Percentiles rank a stretch among this genome's conserved stretches.
These are phyloP conservation scores for Ochropleura plecta DNA, from an alignment of 2,888 invertebrate genomes.

Conservation along the genomic window DNA sequence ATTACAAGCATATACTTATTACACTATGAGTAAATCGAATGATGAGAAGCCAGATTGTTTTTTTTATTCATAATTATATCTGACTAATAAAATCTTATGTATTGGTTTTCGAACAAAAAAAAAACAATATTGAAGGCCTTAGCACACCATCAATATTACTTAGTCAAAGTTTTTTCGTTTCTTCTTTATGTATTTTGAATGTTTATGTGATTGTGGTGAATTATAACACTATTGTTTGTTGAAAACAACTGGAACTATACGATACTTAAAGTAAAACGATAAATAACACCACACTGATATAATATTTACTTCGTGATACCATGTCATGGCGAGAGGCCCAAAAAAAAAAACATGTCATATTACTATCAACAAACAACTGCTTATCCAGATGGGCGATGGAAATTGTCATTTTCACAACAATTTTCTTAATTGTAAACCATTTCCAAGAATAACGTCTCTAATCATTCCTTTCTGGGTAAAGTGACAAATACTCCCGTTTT, in stretches of 20 bases:
- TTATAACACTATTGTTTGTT: neutral
- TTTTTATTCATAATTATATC: neutral
- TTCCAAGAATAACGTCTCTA: too few relatives aligned
- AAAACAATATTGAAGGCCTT: neutral
- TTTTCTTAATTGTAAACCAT: too few relatives aligned
- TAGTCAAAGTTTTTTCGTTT: neutral
- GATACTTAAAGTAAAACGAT: neutral
- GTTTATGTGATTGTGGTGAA: neutral
- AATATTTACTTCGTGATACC: neutral
- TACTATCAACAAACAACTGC: slow-evolving; percentile 13
- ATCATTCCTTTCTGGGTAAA: too few relatives aligned
- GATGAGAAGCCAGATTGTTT: neutral
- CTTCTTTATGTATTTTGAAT: neutral
- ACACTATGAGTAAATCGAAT: neutral
- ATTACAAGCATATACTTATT: too few relatives aligned
- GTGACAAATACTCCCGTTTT: too few relatives aligned
- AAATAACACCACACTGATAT: neutral
- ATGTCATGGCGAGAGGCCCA: too few relatives aligned
- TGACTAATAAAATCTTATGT: neutral
- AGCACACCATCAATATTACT: neutral
- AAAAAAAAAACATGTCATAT: too few relatives aligned
- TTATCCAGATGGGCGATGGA: too few relatives aligned
- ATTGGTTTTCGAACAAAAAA: neutral
- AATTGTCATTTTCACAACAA: too few relatives aligned
- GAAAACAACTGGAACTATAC: too few relatives aligned